Percentiles rank a stretch among this genome's conserved stretches.
phyloP scores from a whole-genome alignment of 2,888 invertebrate species.

The Agriotes lineatus region DNA sequence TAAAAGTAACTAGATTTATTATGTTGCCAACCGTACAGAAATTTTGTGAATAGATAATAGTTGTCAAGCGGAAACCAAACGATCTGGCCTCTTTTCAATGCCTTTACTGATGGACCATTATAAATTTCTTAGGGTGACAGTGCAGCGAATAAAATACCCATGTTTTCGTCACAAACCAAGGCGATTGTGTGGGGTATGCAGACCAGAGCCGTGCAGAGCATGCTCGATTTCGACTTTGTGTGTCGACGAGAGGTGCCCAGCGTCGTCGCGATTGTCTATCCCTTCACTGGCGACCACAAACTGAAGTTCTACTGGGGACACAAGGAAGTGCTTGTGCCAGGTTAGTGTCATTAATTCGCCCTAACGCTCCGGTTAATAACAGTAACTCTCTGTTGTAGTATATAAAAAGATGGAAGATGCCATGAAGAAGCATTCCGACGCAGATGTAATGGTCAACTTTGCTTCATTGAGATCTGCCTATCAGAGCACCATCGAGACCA shows the following conservation, averaged over 20 bases:
- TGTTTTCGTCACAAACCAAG: conserved; percentile 88
- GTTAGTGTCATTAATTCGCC: no score
- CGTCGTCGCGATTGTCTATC: conserved; percentile 97
- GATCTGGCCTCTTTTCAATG: no score
- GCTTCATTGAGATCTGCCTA: conserved; percentile 98
- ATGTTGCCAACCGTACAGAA: no score
- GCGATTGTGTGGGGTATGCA: conserved; percentile 99
- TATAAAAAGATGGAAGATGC: conserved; percentile 98
- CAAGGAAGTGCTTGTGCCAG: conserved; percentile 83
- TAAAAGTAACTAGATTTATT: no score
- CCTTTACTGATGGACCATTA: no score
- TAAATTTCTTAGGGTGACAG: conserved; percentile 53
- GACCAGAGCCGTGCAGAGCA: conserved; percentile 94
- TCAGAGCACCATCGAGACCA: conserved; percentile 94
- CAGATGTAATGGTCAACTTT: conserved; percentile 96
- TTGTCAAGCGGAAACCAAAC: no score
- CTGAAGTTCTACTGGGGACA: conserved; percentile 99
- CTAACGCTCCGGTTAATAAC: no score
- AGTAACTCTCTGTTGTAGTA: conserved; percentile 69
- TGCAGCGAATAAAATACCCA: conserved; percentile 63
- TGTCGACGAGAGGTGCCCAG: conserved; percentile 90
- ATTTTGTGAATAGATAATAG: no score
- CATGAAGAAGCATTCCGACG: conserved; percentile 94
- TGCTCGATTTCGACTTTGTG: conserved; percentile 96
- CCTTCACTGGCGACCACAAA: conserved; percentile 98